These are phyloP conservation scores for Uria lomvia DNA, from an alignment of 2,113 vertebrate genomes.

Conservation along the genomic window DNA sequence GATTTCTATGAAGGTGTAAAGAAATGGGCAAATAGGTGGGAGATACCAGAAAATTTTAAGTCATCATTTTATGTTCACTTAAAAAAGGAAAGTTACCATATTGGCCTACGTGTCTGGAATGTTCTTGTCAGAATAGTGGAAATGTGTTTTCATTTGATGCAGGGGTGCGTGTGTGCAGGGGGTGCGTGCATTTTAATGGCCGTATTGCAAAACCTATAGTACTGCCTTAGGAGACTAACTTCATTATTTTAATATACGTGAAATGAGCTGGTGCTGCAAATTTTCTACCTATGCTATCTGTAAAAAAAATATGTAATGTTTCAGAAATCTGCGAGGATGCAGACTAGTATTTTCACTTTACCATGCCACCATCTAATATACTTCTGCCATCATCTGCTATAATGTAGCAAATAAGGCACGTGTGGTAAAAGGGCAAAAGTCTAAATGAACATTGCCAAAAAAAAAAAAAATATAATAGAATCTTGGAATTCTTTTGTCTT, in stretches of 20 bases:
- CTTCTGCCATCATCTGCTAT: background rate
- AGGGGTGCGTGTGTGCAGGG: too few species aligned
- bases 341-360: background rate
- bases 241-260: background rate
- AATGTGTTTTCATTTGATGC: background rate
- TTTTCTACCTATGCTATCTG: background rate
- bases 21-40: background rate
- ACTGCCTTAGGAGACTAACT: background rate
- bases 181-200: background rate
- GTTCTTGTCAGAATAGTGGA: background rate
- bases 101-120: background rate
- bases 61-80: background rate
- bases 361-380: background rate
- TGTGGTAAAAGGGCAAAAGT: background rate
- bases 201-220: background rate
- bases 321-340: background rate
- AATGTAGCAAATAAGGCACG: background rate
- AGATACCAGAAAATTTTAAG: background rate
- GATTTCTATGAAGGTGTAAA: background rate
- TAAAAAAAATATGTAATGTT: background rate
- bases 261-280: background rate
- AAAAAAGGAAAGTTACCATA: background rate
- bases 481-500: background rate
- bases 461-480: too few species aligned
- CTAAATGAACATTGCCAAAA: background rate